These are phyloP conservation scores for Alfaro cultratus DNA, from an alignment of 2,797 vertebrate species.

Conservation along the genomic window DNA sequence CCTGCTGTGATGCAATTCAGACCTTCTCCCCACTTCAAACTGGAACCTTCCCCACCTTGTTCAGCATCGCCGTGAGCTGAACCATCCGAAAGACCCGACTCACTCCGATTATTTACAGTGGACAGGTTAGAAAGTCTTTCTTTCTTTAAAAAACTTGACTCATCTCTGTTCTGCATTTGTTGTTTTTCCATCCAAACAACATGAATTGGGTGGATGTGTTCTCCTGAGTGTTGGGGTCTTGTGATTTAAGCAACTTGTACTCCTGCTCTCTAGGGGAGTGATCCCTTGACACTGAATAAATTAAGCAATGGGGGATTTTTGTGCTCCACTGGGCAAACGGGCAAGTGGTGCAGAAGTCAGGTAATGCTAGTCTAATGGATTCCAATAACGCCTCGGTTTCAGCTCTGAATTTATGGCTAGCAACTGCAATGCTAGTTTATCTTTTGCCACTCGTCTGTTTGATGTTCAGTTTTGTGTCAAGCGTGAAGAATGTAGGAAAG, in stretches of 20 bases:
- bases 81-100: conserved; percentile 25
- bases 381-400: conserved; percentile 45
- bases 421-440: conserved; percentile 29
- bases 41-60: conserved; percentile 32
- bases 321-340: conserved; percentile 48
- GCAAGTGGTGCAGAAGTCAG: conserved; percentile 35
- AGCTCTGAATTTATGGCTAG: conserved; percentile 39
- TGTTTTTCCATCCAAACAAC: conserved; percentile 35
- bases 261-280: conserved; percentile 53
- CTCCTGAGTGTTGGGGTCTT: conserved; percentile 16
- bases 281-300: conserved; percentile 73
- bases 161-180: conserved; percentile 38
- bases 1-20: conserved; percentile 72
- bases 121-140: conserved; percentile 30
- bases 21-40: conserved; percentile 81
- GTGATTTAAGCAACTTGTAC: conserved; percentile 67
- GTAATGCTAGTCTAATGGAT: conserved; percentile 55
- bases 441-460: conserved; percentile 18
- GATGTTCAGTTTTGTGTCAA: conserved; percentile 35
- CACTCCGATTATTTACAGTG: conserved; percentile 51
- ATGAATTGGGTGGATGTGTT: conserved; percentile 21
- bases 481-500: conserved; percentile 33
- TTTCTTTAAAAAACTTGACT: conserved; percentile 34
- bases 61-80: conserved; percentile 29
- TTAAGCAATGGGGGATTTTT: conserved; percentile 54